Percentiles rank a stretch among this genome's conserved stretches.
Evolutionary conservation across 2,888 invertebrate species (phyloP).

Genomic region (Dryobotodes eremita): DNA sequence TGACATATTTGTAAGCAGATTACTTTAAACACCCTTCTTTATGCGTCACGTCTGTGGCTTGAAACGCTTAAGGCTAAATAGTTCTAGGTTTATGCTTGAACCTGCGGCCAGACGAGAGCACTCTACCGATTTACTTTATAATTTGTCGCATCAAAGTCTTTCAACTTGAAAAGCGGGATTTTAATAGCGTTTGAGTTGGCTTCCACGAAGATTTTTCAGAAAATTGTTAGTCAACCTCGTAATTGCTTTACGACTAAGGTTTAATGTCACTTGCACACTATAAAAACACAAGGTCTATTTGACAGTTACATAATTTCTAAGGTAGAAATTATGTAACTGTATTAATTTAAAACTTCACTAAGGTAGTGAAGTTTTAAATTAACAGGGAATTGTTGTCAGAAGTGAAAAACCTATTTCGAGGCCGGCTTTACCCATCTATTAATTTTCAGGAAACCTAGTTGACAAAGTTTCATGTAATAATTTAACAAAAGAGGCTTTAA

Average conservation of each 20-base stretch:
- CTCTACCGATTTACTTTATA: conserved; percentile 24
- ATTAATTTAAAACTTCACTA: too few species aligned
- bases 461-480: background rate
- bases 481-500: conserved; percentile 6
- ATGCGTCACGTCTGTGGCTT: conserved; percentile 20
- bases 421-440: background rate
- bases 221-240: too few species aligned
- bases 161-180: conserved; percentile 13
- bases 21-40: conserved; percentile 7
- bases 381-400: too few species aligned
- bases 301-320: background rate
- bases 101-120: conserved; percentile 21
- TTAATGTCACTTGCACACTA: background rate
- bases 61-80: conserved; percentile 8
- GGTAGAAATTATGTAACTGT: too few species aligned
- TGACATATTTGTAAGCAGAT: conserved; percentile 37
- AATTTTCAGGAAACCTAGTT: background rate
- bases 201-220: conserved; percentile 5
- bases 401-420: background rate
- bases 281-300: background rate
- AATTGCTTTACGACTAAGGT: background rate
- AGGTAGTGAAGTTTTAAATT: background rate
- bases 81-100: conserved; percentile 15
- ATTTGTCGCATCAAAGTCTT: conserved; percentile 44
- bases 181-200: conserved; percentile 1